Evolutionary conservation across 2,113 vertebrate genomes (phyloP).

Genomic region (Tetrao urogallus): DNA sequence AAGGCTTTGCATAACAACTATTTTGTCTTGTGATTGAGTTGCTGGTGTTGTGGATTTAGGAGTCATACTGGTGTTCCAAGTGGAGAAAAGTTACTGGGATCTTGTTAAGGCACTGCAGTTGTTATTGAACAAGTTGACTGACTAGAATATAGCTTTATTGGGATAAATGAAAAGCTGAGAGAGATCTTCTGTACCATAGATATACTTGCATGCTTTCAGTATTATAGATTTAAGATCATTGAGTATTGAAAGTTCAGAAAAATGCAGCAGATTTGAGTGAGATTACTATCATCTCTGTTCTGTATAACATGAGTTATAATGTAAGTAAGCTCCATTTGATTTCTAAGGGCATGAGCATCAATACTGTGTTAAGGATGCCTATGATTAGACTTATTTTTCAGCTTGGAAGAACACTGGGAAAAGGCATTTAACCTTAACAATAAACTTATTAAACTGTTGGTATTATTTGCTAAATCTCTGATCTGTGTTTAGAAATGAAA

Average conservation of each 20-base stretch:
- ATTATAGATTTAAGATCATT: neutral
- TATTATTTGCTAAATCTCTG: neutral
- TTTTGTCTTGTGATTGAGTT: neutral
- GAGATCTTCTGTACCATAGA: neutral
- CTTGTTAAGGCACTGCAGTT: neutral
- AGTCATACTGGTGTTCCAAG: neutral
- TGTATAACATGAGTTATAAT: neutral
- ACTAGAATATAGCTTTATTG: neutral
- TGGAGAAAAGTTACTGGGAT: neutral
- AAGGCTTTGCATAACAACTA: neutral
- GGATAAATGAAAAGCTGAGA: neutral
- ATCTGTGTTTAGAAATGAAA: neutral
- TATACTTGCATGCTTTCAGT: neutral
- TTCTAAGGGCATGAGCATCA: neutral
- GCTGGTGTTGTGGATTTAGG: neutral
- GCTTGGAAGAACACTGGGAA: neutral
- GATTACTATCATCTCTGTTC: neutral
- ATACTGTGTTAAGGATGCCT: neutral
- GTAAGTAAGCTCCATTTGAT: neutral
- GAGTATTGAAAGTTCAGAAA: neutral
- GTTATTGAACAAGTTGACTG: neutral
- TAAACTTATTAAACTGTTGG: neutral
- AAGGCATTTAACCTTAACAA: neutral
- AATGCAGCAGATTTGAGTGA: neutral
- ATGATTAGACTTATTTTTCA: neutral